phyloP scores from a whole-genome alignment of 2,113 vertebrate genomes.

The Cepphus grylle region DNA sequence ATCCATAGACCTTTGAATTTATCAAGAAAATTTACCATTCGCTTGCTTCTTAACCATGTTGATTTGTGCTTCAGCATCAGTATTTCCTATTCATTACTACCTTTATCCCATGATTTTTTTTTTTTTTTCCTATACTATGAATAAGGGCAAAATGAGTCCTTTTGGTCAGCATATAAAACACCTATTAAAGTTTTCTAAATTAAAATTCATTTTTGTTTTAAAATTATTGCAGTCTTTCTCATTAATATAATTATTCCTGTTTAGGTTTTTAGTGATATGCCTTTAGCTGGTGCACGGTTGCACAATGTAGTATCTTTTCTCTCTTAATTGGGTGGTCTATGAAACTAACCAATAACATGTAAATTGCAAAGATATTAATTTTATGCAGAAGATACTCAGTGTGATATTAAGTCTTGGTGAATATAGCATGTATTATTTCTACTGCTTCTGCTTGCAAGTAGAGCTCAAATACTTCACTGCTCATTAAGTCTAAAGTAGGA shows the following conservation, averaged over 20 bases:
- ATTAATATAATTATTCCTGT: background rate
- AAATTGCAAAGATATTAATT: background rate
- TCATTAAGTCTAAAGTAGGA: background rate
- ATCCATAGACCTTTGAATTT: background rate
- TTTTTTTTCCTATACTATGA: background rate
- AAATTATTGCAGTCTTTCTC: background rate
- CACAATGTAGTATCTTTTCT: background rate
- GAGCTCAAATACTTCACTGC: background rate
- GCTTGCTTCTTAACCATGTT: background rate
- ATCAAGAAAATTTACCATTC: background rate
- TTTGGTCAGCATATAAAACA: background rate
- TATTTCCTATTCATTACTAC: background rate
- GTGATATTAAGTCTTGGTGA: background rate
- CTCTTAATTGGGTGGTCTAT: background rate
- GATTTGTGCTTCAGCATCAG: background rate
- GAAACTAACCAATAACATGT: background rate
- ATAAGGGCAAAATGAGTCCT: background rate
- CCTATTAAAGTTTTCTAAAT: background rate
- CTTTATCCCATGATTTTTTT: background rate
- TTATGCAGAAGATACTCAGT: background rate
- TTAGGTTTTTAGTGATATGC: background rate
- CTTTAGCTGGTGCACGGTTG: background rate
- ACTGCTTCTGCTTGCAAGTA: background rate
- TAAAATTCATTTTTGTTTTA: background rate
- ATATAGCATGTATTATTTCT: background rate